Conservation (phyloP, 2,888 invertebrate species). For the Endotricha flammealis region DNA sequence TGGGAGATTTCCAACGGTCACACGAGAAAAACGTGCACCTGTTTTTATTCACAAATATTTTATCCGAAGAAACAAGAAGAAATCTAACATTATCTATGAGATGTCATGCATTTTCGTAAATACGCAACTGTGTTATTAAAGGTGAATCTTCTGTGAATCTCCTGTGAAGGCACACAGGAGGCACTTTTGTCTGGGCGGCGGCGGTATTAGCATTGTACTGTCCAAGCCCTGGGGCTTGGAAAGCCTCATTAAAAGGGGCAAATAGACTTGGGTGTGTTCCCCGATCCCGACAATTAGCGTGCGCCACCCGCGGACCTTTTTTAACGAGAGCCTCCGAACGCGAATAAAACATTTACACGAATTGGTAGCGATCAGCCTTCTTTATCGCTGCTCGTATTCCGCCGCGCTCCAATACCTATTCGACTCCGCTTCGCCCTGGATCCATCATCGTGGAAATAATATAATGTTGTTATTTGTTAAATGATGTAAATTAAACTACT, state of each 20-base stretch:
- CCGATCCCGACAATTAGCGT: constrained; percentile 30
- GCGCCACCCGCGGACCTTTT: constrained; percentile 25
- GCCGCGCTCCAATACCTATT: no score
- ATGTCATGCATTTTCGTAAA: no score
- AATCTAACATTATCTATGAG: background rate
- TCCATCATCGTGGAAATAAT: no score
- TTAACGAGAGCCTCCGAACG: constrained; percentile 24
- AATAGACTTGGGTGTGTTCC: constrained; percentile 21
- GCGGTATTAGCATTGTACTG: no score
- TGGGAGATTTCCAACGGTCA: constrained; percentile 27
- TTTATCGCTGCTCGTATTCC: constrained; percentile 4
- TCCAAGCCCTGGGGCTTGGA: no score
- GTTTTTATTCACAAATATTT: background rate
- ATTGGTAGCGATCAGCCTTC: constrained; percentile 26
- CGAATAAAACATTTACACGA: constrained; percentile 32
- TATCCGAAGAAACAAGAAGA: background rate
- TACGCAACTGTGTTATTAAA: no score
- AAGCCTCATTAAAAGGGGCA: constrained; percentile 29
- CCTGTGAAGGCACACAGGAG: constrained; percentile 1
- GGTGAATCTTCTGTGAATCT: background rate
- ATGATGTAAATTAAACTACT: no score
- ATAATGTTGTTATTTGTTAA: no score
- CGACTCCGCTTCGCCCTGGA: no score
- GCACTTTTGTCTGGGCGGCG: constrained; percentile 1
- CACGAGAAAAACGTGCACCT: constrained; percentile 15